These are phyloP conservation scores for Ptychobarbus kaznakovi DNA, from an alignment of 2,797 vertebrate genomes.

Conservation along the genomic window DNA sequence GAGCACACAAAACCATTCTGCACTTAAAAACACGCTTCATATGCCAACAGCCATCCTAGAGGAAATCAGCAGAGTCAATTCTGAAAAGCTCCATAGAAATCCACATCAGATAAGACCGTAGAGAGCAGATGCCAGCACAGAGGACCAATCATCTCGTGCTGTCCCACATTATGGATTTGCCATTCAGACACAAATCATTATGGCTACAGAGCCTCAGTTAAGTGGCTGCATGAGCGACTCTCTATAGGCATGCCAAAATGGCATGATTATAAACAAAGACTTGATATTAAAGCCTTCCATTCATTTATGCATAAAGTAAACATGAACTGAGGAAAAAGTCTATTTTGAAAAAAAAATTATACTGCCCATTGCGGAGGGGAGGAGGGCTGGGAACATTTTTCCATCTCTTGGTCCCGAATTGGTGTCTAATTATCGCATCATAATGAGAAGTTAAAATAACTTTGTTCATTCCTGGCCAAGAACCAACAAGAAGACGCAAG, in stretches of 20 bases:
- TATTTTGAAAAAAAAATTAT: conserved; percentile 47
- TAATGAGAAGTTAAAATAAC: conserved; percentile 64
- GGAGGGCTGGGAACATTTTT: conserved; percentile 53
- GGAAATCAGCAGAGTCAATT: conserved; percentile 55
- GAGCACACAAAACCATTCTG: conserved; percentile 35
- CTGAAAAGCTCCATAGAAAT: conserved; percentile 54
- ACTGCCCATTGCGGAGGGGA: conserved; percentile 38
- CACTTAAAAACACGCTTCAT: conserved; percentile 46
- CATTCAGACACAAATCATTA: conserved; percentile 59
- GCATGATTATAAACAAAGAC: conserved; percentile 61
- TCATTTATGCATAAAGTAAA: conserved; percentile 46
- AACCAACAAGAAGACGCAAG: conserved; percentile 45
- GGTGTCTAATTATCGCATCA: conserved; percentile 66
- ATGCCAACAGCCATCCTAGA: conserved; percentile 46
- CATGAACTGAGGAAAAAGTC: conserved; percentile 42
- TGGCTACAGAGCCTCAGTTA: conserved; percentile 50
- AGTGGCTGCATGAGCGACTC: conserved; percentile 39
- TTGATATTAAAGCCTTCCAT: conserved; percentile 56
- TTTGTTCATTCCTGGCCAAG: conserved; percentile 57
- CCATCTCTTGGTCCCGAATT: conserved; percentile 56
- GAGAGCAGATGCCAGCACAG: conserved; percentile 47
- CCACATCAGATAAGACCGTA: conserved; percentile 58
- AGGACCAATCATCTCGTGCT: conserved; percentile 46
- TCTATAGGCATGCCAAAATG: conserved; percentile 16
- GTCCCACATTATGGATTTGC: conserved; percentile 50